Evolutionary conservation across 1,140 invertebrate genomes (phyloP).

Genomic region (Caenorhabditis tropicalis): DNA sequence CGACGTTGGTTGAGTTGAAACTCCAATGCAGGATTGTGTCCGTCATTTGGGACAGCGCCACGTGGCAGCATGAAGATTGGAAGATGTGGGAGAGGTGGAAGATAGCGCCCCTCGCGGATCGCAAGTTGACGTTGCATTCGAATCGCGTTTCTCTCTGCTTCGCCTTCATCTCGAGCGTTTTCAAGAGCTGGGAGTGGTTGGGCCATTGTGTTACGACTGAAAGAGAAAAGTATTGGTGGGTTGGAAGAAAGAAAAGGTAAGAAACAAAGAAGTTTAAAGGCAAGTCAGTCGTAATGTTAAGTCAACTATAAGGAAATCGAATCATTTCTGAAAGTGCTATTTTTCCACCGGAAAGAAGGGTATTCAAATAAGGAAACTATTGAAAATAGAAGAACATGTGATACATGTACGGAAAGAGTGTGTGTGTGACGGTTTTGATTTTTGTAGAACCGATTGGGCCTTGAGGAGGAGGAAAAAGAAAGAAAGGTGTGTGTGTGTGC

Average conservation of each 20-base stretch:
- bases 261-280: not conserved
- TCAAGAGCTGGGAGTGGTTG: not conserved
- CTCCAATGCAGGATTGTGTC: not conserved
- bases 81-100: not conserved
- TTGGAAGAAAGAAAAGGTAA: not conserved
- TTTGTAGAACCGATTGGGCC: no score
- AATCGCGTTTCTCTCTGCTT: not conserved
- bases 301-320: constrained; percentile 12
- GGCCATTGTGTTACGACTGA: not conserved
- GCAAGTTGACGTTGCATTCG: not conserved
- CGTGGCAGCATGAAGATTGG: not conserved
- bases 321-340: not conserved
- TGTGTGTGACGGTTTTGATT: no score
- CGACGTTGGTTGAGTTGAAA: not conserved
- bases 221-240: not conserved
- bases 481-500: no score
- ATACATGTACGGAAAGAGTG: no score
- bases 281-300: not conserved
- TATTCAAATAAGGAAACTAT: no score
- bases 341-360: not conserved
- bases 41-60: not conserved
- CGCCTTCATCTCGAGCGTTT: not conserved
- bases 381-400: no score
- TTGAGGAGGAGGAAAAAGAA: no score
- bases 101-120: not conserved